Evolutionary conservation across 2,888 invertebrate species (phyloP).

Genomic region (Orthosia gothica): DNA sequence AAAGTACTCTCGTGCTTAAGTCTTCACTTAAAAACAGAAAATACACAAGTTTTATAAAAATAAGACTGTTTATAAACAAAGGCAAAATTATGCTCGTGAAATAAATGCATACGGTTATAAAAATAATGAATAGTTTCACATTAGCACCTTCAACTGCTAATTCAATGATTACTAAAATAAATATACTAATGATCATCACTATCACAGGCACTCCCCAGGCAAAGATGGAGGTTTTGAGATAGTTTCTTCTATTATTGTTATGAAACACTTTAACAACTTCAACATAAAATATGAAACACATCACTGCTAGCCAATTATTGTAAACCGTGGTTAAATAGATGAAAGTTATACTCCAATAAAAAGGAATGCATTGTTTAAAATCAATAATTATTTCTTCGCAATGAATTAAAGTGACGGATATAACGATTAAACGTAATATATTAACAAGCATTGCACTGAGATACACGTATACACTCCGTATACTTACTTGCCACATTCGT

Average conservation of each 20-base stretch:
- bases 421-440: constrained; percentile 18
- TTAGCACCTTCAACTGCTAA: not conserved
- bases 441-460: constrained; percentile 22
- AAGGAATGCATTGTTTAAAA: not conserved
- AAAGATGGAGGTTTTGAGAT: constrained; percentile 29
- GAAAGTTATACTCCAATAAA: constrained; percentile 14
- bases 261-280: constrained; percentile 44
- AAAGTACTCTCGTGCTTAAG: not conserved
- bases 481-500: too few species aligned
- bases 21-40: constrained; percentile 12
- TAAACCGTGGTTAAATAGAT: constrained; percentile 25
- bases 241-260: constrained; percentile 7
- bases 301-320: constrained; percentile 35
- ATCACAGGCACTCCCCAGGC: constrained; percentile 30
- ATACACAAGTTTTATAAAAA: constrained; percentile 25
- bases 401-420: constrained; percentile 1
- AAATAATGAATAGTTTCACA: not conserved
- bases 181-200: not conserved
- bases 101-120: not conserved
- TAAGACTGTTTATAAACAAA: not conserved
- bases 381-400: not conserved
- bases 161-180: constrained; percentile 6
- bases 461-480: constrained; percentile 37
- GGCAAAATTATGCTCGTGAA: constrained; percentile 3
- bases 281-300: constrained; percentile 37